Percentiles rank a stretch among this genome's conserved stretches.
These are phyloP conservation scores for Siphonodentalium dalli DNA, from an alignment of 2,888 invertebrate genomes.

Conservation along the genomic window DNA sequence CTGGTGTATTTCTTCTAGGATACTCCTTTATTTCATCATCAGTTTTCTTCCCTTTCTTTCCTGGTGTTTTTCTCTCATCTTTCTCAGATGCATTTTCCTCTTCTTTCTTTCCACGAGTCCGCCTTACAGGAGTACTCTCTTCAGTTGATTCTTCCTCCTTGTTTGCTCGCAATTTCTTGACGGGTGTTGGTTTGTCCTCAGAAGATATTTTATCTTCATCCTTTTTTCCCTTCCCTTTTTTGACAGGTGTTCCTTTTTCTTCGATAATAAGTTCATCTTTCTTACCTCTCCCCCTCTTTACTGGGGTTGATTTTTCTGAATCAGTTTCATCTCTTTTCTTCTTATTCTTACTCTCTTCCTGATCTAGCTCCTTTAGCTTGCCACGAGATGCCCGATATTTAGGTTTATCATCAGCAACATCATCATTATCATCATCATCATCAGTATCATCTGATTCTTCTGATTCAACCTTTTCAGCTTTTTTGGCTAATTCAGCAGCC, in stretches of 20 bases:
- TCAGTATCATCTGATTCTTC: not conserved
- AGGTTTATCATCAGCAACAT: conserved; percentile 3
- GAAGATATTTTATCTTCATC: too few species aligned
- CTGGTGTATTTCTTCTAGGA: too few species aligned
- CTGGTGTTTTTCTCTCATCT: conserved; percentile 14
- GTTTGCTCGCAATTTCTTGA: too few species aligned
- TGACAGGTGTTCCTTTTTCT: conserved; percentile 2
- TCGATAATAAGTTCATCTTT: conserved; percentile 7
- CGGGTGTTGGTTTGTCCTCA: too few species aligned
- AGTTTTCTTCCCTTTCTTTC: conserved; percentile 10
- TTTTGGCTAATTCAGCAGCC: not conserved
- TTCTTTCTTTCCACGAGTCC: not conserved
- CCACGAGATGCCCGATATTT: not conserved
- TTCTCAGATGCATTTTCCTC: conserved; percentile 16
- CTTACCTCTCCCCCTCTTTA: conserved; percentile 3
- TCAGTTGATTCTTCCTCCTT: conserved; percentile 4
- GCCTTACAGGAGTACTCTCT: not conserved
- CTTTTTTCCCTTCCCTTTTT: not conserved
- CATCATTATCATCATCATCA: not conserved
- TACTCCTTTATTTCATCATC: too few species aligned
- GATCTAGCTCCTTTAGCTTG: conserved; percentile 12
- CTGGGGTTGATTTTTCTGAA: conserved; percentile 6
- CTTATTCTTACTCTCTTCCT: conserved; percentile 3
- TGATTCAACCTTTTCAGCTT: not conserved
- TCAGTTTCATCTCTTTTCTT: not conserved